phyloP scores from a whole-genome alignment of 1,140 invertebrate species.

The Camponotus vicinus region DNA sequence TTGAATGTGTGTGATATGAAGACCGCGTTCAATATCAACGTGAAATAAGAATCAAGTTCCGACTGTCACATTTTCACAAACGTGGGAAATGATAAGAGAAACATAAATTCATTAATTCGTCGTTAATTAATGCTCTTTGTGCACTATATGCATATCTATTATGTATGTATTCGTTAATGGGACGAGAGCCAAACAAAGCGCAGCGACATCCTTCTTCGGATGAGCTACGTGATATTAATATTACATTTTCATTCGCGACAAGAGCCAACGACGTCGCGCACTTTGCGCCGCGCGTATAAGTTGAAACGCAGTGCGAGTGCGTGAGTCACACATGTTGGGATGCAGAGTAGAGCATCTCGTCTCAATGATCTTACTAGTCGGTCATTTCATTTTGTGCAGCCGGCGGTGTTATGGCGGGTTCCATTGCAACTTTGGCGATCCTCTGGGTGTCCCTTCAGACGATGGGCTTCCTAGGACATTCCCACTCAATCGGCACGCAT shows the following conservation, averaged over 20 bases:
- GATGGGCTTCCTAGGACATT: slow-evolving; percentile 79
- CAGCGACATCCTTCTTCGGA: slow-evolving; percentile 38
- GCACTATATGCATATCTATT: not conserved
- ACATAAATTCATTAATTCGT: not conserved
- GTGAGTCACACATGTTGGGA: slow-evolving; percentile 41
- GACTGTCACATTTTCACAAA: not conserved
- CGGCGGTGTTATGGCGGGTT: slow-evolving; percentile 82
- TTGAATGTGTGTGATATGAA: not conserved
- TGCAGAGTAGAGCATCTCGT: not conserved
- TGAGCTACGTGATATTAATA: slow-evolving; percentile 27
- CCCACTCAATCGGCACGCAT: slow-evolving; percentile 74
- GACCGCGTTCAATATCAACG: not conserved
- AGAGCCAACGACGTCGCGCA: not conserved
- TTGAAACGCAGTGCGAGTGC: not conserved
- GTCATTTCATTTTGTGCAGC: slow-evolving; percentile 75
- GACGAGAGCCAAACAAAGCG: slow-evolving; percentile 22
- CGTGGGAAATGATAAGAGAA: not conserved
- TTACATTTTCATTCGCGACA: slow-evolving; percentile 37
- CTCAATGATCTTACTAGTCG: slow-evolving; percentile 13
- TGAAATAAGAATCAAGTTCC: not conserved
- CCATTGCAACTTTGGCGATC: slow-evolving; percentile 81
- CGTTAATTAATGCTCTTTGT: not conserved
- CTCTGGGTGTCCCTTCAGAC: slow-evolving; percentile 81
- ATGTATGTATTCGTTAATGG: not conserved
- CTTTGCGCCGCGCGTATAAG: slow-evolving; percentile 23